A percentile compares a stretch with the other conserved stretches of the same genome.
Evolutionary conservation across 2,888 invertebrate genomes (phyloP).

Genomic region (Tinea trinotella): DNA sequence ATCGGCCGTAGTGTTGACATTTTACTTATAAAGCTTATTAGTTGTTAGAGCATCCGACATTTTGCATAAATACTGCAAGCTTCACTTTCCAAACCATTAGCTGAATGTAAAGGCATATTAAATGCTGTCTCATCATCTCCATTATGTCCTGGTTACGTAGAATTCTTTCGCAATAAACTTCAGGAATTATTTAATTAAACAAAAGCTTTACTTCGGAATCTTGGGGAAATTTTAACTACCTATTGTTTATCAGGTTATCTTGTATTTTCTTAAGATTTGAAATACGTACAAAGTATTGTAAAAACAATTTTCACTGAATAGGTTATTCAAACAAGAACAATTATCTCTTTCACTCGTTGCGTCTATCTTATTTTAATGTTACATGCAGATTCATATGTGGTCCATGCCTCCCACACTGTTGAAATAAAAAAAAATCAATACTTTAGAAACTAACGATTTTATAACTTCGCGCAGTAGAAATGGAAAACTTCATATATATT

Average conservation of each 20-base stretch:
- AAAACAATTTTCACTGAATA: too few relatives aligned
- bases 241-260: too few relatives aligned
- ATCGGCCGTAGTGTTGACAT: conserved; percentile 55
- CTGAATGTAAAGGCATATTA: conserved; percentile 17
- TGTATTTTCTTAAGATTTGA: too few relatives aligned
- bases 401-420: neutral
- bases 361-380: too few relatives aligned
- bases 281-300: too few relatives aligned
- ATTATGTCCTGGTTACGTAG: neutral
- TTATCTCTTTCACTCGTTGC: conserved; percentile 3
- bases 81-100: conserved; percentile 18
- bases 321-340: too few relatives aligned
- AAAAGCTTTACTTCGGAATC: neutral
- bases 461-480: neutral
- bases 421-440: neutral
- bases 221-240: too few relatives aligned
- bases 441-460: neutral
- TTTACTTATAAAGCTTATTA: conserved; percentile 19
- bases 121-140: conserved; percentile 13
- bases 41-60: conserved; percentile 19
- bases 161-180: neutral
- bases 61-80: conserved; percentile 18
- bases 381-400: neutral
- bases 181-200: neutral
- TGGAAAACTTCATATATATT: too few relatives aligned